Conservation (phyloP, 2,113 vertebrate species). For the Sprattus sprattus region DNA sequence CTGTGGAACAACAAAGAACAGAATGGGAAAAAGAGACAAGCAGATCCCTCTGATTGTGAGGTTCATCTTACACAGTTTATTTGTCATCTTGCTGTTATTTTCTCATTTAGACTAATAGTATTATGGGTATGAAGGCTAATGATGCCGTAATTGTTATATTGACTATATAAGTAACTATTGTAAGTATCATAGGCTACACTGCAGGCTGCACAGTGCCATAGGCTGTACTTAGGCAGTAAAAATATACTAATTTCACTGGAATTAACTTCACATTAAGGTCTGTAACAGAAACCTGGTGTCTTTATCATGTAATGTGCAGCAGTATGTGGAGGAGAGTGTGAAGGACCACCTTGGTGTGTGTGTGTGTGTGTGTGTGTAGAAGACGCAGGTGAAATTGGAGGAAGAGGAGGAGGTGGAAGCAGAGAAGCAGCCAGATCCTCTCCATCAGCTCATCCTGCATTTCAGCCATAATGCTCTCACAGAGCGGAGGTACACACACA, state of each 20-base stretch:
- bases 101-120: background rate
- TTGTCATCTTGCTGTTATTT: background rate
- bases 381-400: constrained; percentile 82
- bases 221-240: background rate
- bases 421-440: constrained; percentile 89
- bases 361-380: constrained; percentile 65
- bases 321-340: background rate
- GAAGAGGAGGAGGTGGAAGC: constrained; percentile 86
- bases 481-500: constrained; percentile 82
- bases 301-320: background rate
- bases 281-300: background rate
- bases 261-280: background rate
- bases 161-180: background rate
- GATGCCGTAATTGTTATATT: background rate
- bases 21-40: background rate
- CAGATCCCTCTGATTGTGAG: background rate
- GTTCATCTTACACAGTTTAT: background rate
- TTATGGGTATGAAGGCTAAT: background rate
- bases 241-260: background rate
- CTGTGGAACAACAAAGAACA: background rate
- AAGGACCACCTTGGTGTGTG: constrained; percentile 2
- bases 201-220: background rate
- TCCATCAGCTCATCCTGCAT: constrained; percentile 96
- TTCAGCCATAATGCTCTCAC: constrained; percentile 95
- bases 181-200: background rate